phyloP scores from a whole-genome alignment of 2,113 vertebrate species.

The Urocolius indicus region DNA sequence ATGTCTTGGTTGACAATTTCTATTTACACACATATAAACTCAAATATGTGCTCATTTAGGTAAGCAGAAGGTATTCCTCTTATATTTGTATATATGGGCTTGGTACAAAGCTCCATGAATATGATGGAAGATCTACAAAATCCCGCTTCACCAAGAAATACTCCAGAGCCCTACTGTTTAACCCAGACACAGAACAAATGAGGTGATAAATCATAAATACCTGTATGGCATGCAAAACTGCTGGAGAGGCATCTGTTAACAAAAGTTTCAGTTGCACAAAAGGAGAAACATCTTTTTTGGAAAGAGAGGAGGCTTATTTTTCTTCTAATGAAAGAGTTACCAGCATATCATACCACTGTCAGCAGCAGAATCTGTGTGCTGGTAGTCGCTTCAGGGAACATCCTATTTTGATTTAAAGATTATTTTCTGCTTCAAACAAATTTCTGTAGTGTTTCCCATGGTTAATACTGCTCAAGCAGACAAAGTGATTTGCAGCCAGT shows the following conservation, averaged over 20 bases:
- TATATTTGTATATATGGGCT: neutral
- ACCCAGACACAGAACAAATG: neutral
- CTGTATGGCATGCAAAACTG: neutral
- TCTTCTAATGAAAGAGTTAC: neutral
- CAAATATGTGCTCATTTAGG: neutral
- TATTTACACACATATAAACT: neutral
- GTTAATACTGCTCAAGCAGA: neutral
- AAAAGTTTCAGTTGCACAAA: neutral
- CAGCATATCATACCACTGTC: neutral
- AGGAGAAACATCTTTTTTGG: neutral
- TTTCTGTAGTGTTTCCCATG: constrained; percentile 35
- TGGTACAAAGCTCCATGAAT: neutral
- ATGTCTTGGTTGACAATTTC: neutral
- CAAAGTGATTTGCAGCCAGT: neutral
- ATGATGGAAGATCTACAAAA: neutral
- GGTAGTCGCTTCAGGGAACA: neutral
- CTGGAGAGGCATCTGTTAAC: neutral
- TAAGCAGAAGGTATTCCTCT: neutral
- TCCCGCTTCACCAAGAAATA: neutral
- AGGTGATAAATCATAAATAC: neutral
- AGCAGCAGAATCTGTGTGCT: constrained; percentile 29
- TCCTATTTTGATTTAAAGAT: constrained; percentile 61
- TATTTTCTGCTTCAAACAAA: constrained; percentile 42
- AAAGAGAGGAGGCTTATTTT: neutral
- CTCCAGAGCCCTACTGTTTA: neutral